Percentiles rank a stretch among this genome's conserved stretches.
These are phyloP conservation scores for Ginglymostoma cirratum DNA, from an alignment of 2,113 vertebrate species.

Conservation along the genomic window DNA sequence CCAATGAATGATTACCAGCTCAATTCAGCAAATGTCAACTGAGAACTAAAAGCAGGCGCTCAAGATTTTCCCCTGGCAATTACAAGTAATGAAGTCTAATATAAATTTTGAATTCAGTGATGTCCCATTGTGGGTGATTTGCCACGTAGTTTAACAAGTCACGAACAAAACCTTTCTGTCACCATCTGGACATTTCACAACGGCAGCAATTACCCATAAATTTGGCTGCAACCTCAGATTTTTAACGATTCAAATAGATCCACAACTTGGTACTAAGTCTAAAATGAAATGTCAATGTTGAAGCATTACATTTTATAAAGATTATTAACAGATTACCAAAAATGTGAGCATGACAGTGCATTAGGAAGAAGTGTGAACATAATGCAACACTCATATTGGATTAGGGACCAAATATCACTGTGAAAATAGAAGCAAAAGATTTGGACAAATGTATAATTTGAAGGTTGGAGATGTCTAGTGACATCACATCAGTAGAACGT, in stretches of 20 bases:
- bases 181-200: constrained; percentile 30
- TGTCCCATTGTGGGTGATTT: constrained; percentile 31
- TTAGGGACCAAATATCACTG: constrained; percentile 12
- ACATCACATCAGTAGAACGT: neutral
- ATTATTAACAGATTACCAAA: constrained; percentile 18
- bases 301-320: neutral
- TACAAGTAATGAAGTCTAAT: constrained; percentile 31
- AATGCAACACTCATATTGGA: neutral
- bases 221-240: neutral
- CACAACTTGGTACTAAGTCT: neutral
- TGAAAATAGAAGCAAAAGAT: neutral
- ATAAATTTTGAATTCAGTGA: constrained; percentile 31
- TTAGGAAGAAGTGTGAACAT: neutral
- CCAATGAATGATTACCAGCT: constrained; percentile 34
- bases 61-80: constrained; percentile 20
- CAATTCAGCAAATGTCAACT: constrained; percentile 33
- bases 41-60: constrained; percentile 23
- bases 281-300: neutral
- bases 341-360: neutral
- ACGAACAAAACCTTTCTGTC: constrained; percentile 35
- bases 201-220: constrained; percentile 28
- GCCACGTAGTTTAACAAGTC: constrained; percentile 34
- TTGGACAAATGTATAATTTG: neutral
- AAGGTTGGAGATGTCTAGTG: too few relatives aligned
- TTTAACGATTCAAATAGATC: neutral